phyloP scores from a whole-genome alignment of 2,113 vertebrate species.

The Oreotragus oreotragus region DNA sequence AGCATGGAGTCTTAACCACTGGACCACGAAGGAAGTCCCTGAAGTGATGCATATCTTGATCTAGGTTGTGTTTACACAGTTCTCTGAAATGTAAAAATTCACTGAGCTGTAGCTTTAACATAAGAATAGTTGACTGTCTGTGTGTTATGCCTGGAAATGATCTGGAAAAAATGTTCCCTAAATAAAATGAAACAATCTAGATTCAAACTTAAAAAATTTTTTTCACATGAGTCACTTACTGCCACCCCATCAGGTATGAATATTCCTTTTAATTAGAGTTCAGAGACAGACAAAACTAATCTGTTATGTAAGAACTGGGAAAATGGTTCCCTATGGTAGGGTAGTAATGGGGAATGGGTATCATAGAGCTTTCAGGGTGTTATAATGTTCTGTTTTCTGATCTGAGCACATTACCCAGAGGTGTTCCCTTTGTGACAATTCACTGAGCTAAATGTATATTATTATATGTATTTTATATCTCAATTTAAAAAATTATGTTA shows the following conservation, averaged over 20 bases:
- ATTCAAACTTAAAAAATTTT: not conserved
- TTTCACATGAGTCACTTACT: not conserved
- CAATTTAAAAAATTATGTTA: not conserved
- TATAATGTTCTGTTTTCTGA: not conserved
- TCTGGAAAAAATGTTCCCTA: not conserved
- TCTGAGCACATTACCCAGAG: not conserved
- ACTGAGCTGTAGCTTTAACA: not conserved
- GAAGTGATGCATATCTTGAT: not conserved
- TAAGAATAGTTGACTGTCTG: not conserved
- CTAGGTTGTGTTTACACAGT: not conserved
- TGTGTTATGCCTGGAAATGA: not conserved
- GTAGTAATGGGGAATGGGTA: not conserved
- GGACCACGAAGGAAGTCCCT: not conserved
- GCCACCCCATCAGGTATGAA: not conserved
- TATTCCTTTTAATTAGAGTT: not conserved
- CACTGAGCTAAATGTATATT: not conserved
- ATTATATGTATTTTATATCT: not conserved
- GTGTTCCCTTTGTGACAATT: not conserved
- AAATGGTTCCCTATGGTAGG: not conserved
- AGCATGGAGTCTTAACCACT: not conserved
- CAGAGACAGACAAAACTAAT: not conserved
- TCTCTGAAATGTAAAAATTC: not conserved
- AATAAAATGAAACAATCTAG: not conserved
- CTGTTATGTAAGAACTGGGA: not conserved
- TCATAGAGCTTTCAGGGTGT: not conserved